Evolutionary conservation across 2,113 vertebrate species (phyloP).

Genomic region (Hypanus sabinus): DNA sequence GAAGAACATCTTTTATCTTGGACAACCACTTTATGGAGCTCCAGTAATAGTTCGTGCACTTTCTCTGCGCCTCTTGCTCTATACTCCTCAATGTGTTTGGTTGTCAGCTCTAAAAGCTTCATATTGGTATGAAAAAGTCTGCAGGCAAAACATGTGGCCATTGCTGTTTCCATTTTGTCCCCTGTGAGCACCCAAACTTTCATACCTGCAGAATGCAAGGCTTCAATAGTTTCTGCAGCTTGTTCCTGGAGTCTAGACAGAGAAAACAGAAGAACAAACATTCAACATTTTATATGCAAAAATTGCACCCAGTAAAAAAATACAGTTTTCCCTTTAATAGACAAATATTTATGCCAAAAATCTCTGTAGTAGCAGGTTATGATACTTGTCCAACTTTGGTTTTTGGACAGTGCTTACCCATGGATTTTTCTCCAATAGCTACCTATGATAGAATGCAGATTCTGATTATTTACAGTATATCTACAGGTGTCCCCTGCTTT

Average conservation of each 20-base stretch:
- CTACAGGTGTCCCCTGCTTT: too few relatives aligned
- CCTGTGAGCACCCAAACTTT: constrained; percentile 95
- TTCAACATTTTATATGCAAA: neutral
- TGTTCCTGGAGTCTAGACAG: constrained; percentile 79
- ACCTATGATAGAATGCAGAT: neutral
- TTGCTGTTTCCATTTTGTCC: constrained; percentile 96
- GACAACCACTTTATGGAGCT: constrained; percentile 81
- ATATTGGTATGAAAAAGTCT: constrained; percentile 83
- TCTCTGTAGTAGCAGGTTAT: neutral
- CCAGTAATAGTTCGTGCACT: constrained; percentile 76
- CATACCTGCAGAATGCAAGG: constrained; percentile 83
- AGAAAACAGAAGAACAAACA: neutral
- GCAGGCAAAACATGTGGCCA: constrained; percentile 91
- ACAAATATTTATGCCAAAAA: neutral
- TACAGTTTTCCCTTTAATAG: neutral
- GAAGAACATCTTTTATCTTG: constrained; percentile 52
- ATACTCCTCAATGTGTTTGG: constrained; percentile 65
- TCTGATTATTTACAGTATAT: neutral
- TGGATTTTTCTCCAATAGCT: neutral
- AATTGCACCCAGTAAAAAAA: neutral
- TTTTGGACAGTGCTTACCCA: neutral
- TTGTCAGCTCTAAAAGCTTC: constrained; percentile 82
- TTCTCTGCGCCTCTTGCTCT: constrained; percentile 65
- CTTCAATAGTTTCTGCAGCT: constrained; percentile 87
- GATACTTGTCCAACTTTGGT: neutral